Evolutionary conservation across 1,140 invertebrate genomes (phyloP), one percentile per base, ranked within the genome.

Genomic region (Pantala flavescens): DNA sequence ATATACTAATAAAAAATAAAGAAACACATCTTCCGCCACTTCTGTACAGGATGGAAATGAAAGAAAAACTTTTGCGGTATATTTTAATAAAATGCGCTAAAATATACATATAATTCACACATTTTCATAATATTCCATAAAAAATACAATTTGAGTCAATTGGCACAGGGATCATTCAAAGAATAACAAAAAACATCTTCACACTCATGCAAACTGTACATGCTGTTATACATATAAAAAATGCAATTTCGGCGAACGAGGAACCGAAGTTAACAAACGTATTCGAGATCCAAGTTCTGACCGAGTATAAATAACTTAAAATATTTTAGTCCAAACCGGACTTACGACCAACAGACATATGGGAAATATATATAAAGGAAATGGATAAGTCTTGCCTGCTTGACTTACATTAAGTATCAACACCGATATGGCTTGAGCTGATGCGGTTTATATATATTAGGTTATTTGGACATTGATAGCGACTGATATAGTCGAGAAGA

Each of bases 251-350:
- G 49, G 14, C 12, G 12, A 12, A 21, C 49, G 12, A 63, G 49
- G 49, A 63, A 63, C 3, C 12, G 12, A 63, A 36, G 2, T 63
- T 14, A 63, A 14, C n/a, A 63, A 19, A 63, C 12, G n/a, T 63
- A 7, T 36, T 3, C 12, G 49, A 36, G 9, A 36, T 63, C 49
- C 49, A 63, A 36, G n/a, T 63, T 63, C 5, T 12, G n/a, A 63
- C 49, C 16, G 49, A 63, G n/a, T 12, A 63, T 63, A 63, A 63
- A 63, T 63, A 63, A 63, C 49, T 63, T 63, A 63, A 63, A 63
- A 63, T 63, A 63, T 63, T 63, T 19, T 21, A 16, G 49, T 63
- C 49, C 49, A 16, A 63, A 16, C 49, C 49, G 49, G 49, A 63
- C 49, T 16, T 63, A 63, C n/a, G 49, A 21, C 49, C 14, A 63